Evolutionary conservation across 2,113 vertebrate genomes (phyloP), one percentile per base, ranked within the genome.

Genomic region (Empidonax alnorum): DNA sequence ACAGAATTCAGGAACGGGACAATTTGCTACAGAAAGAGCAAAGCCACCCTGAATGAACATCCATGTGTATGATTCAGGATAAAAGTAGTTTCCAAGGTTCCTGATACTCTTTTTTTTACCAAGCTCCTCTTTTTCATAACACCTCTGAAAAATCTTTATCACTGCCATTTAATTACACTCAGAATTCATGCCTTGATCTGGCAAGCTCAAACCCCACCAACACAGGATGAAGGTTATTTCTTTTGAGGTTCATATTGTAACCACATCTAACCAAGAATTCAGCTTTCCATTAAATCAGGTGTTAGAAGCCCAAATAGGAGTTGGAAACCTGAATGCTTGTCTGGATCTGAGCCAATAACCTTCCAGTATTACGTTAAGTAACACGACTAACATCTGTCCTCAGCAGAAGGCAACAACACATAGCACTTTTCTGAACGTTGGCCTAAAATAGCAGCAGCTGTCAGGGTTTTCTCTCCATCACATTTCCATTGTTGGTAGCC

Each of bases 231-330:
- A 31, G 2, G 1, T 47, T 71, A 30, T 18, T 49, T 90, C 52
- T 65, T 6, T 24, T 58, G 11, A 84, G n/a, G 22, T 72, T 92
- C 1, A 0, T 56, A 6, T 46, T 4, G 2, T 13, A 84, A 88
- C 52, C 25, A 71, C 44, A 82, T 79, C 33, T 87, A 65, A 71
- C 25, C 2, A 9, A 69, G 37, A 52, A 41, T 72, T 82, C 33
- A 52, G 17, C 52, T 95, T 82, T 84, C 84, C 62, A 49, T 87
- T 84, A 68, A 89, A 96, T 35, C 87, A 56, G 78, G 56, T 76
- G 28, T n/a, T 83, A 69, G 58, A 79, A 86, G 21, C 24, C 68
- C 1, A 5, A 89, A 75, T 39, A 81, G 73, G 73, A 81, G 27
- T 1, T 89, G 55, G 52, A 92, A 94, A 84, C 35, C 31, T 71